Conservation (phyloP, 2,797 vertebrate species). For the Bucorvus abyssinicus region DNA sequence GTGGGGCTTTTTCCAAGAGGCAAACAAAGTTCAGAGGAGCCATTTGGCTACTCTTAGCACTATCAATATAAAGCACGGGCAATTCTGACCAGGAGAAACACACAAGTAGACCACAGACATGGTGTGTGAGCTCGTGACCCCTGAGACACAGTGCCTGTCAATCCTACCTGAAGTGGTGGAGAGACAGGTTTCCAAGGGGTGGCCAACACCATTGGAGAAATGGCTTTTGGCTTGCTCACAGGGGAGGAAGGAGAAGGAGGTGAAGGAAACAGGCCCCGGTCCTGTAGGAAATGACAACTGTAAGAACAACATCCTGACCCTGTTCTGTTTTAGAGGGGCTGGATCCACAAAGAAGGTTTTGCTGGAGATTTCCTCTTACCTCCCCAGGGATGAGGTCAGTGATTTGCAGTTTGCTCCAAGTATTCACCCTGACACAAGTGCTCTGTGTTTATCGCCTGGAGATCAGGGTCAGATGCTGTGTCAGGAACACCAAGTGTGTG, state of each 20-base stretch:
- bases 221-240: background rate
- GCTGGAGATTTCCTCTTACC: background rate
- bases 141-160: background rate
- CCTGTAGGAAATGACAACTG: background rate
- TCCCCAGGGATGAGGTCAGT: background rate
- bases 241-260: background rate
- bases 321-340: background rate
- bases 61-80: background rate
- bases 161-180: background rate
- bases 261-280: background rate
- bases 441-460: conserved; percentile 11
- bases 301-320: background rate
- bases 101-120: background rate
- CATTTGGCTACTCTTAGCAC: background rate
- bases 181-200: background rate
- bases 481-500: background rate
- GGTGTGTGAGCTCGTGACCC: background rate
- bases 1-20: background rate
- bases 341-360: background rate
- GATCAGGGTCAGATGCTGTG: background rate
- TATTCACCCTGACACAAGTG: background rate
- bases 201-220: background rate
- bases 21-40: background rate
- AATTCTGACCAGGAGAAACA: background rate
- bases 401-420: background rate